phyloP scores from a whole-genome alignment of 2,113 vertebrate genomes.

The Enhydra lutris region DNA sequence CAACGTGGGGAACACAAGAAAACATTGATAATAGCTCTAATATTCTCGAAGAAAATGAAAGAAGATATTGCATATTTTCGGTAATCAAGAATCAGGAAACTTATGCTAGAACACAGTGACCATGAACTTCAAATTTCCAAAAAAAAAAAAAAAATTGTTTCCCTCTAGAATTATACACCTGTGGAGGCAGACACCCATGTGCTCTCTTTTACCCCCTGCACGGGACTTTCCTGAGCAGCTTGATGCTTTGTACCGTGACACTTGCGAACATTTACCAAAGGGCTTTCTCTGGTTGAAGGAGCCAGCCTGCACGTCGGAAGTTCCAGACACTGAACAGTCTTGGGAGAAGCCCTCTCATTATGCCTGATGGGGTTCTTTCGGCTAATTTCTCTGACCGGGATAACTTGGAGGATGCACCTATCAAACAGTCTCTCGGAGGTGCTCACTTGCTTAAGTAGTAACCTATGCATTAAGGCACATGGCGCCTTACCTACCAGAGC shows the following conservation, averaged over 20 bases:
- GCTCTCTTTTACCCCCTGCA: no score
- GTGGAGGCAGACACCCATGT: not conserved
- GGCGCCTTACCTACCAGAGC: rapidly evolving
- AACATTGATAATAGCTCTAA: not conserved
- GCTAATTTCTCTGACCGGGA: not conserved
- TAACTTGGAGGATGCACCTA: not conserved
- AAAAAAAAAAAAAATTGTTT: not conserved
- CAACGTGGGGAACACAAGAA: not conserved
- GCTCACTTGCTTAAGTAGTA: no score
- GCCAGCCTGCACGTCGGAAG: not conserved
- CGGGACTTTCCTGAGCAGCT: not conserved
- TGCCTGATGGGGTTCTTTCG: not conserved
- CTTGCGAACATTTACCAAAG: not conserved
- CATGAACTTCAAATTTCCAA: no score
- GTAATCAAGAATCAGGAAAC: not conserved
- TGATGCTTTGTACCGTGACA: not conserved
- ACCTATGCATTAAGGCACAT: no score
- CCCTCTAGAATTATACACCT: rapidly evolving
- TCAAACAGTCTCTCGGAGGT: not conserved
- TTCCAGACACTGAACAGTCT: not conserved
- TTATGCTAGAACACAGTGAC: no score
- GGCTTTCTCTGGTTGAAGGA: not conserved
- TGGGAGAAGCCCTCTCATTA: not conserved
- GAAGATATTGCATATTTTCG: not conserved
- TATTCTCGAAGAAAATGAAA: not conserved